Evolutionary conservation across 1,140 invertebrate species (phyloP).

Genomic region (Drosophila dunni): DNA sequence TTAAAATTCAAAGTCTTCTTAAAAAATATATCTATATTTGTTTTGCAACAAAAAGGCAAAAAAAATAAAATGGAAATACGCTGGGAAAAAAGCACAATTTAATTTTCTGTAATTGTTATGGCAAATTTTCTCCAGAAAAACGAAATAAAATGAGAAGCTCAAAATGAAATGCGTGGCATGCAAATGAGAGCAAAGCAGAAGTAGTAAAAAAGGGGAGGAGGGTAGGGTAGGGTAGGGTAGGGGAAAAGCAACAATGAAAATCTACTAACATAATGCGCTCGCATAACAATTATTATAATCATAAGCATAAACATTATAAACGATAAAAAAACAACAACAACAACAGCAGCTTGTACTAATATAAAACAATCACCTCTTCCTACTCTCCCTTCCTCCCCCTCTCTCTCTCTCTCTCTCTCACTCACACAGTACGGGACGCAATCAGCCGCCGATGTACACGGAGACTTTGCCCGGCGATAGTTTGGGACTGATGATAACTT

Average conservation of each 20-base stretch:
- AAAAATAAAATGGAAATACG: background rate
- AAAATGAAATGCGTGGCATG: constrained; percentile 45
- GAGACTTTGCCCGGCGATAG: constrained; percentile 87
- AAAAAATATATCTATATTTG: background rate
- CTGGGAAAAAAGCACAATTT: constrained; percentile 44
- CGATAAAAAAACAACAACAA: constrained; percentile 35
- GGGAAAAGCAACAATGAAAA: constrained; percentile 26
- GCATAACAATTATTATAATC: constrained; percentile 73
- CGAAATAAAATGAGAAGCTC: constrained; percentile 4
- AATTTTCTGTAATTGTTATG: constrained; percentile 61
- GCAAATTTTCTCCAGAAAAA: constrained; percentile 3
- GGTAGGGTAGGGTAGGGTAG: background rate
- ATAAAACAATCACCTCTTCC: constrained; percentile 36
- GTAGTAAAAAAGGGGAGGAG: background rate
- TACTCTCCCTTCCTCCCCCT: constrained; percentile 1
- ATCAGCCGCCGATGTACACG: constrained; percentile 88
- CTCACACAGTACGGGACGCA: constrained; percentile 74
- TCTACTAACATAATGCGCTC: constrained; percentile 63
- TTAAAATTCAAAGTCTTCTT: background rate
- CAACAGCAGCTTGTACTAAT: constrained; percentile 62
- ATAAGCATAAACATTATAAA: constrained; percentile 69
- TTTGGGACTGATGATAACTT: constrained; percentile 90
- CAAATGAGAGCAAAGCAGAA: constrained; percentile 37
- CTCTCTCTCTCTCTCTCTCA: constrained; percentile 3
- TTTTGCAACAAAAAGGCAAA: background rate